Base-by-base conservation (phyloP, 1,140 invertebrate species). In the Diorhabda carinulata region DNA sequence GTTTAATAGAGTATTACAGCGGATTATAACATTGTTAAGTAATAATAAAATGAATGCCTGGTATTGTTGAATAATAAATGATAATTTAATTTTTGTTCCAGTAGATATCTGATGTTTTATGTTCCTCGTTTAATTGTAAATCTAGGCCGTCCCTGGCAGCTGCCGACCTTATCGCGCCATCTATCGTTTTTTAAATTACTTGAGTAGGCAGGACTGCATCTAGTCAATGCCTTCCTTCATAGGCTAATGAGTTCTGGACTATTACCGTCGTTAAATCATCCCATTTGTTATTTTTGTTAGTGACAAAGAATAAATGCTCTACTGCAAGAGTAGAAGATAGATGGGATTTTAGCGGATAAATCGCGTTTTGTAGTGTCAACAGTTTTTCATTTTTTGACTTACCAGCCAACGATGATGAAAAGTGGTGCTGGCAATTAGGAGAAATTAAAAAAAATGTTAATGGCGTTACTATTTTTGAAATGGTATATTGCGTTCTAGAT, bases 101-200 rank as follows among this genome's bases (percentile, higher is more conserved):
- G 25, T 25, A 25, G 25, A 25, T 25, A 25, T 25, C 25, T 25
- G 25, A 25, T 25, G 25, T 25, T 25, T 25, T 25, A 25, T 25
- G 25, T 25, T 25, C 25, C 25, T 25, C 25, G 25, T 25, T 25
- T 25, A 25, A 25, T 25, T 25, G 25, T 25, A 25, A 25, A 47
- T 65, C 43, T 64, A 64, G 71, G 74, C 71, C 69, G 76, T 74
- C 76, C n/a, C 47, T 52, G 47, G n/a, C 47, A 74, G 76, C 72
- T 67, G 64, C 67, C 66, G 64, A 57, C 73, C 73, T 75, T 75
- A 73, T 68, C 69, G 64, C 71, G 69, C 70, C 71, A 74, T 74
- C 74, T 70, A 66, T 77, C 76, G 75, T 71, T 79, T 78, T 79
- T 80, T 78, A 79, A 80, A 80, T 79, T 79, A 78, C 78, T 70